A percentile compares a stretch with the other conserved stretches of the same genome.
Evolutionary conservation across 2,888 invertebrate genomes (phyloP).

Genomic region (Pimpla rufipes): DNA sequence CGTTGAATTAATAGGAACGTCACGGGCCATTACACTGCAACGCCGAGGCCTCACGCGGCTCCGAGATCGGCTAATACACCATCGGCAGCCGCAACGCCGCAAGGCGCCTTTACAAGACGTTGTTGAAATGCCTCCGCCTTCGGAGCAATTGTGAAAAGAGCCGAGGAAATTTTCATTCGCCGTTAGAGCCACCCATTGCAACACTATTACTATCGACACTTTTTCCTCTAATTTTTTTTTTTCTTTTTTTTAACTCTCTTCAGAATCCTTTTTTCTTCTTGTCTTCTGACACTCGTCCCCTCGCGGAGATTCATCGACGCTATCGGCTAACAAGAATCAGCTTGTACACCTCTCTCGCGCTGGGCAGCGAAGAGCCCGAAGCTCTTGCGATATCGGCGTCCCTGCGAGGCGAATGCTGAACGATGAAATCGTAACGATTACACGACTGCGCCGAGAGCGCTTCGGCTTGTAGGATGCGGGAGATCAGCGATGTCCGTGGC

Average conservation of each 20-base stretch:
- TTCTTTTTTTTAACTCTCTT: background rate
- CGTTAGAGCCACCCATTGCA: conserved; percentile 31
- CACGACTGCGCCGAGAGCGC: background rate
- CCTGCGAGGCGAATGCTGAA: background rate
- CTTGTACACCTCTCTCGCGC: background rate
- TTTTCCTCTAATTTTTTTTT: conserved; percentile 10
- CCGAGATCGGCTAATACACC: conserved; percentile 46
- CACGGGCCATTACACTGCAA: conserved; percentile 69
- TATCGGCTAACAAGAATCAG: background rate
- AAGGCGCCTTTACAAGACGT: conserved; percentile 38
- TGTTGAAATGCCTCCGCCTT: conserved; percentile 23
- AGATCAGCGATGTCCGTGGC: background rate
- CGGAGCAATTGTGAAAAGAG: conserved; percentile 43
- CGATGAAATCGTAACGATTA: conserved; percentile 12
- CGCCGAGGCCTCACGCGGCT: conserved; percentile 57
- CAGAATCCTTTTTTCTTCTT: too few species aligned
- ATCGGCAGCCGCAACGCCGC: conserved; percentile 48
- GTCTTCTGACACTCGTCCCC: background rate
- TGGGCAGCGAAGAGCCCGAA: background rate
- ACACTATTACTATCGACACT: conserved; percentile 5
- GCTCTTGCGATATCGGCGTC: conserved; percentile 4
- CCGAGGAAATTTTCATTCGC: conserved; percentile 37
- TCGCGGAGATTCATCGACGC: background rate
- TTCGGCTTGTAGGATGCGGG: background rate
- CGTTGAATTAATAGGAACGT: conserved; percentile 71